A percentile compares a stretch with the other conserved stretches of the same genome.
These are phyloP conservation scores for fruit fly (Drosophila melanogaster) DNA, from an alignment of 1,140 invertebrate genomes.

Conservation along the genomic window Release_6_plus_ISO1_MT NT_033777.3:14245501-14246000, in stretches of 20 bases:
- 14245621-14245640: not conserved
- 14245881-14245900: constrained; percentile 14
- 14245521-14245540: not conserved
- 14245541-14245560: not conserved
- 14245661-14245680: constrained; percentile 3
- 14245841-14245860: constrained; percentile 59
- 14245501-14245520: not conserved
- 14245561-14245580: no score
- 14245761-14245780: constrained; percentile 39
- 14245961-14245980: constrained; percentile 21
- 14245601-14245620: no score
- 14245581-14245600: no score
- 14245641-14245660: no score
- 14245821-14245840: constrained; percentile 50
- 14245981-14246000: constrained; percentile 16
- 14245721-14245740: constrained; percentile 64
- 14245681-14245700: not conserved
- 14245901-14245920: not conserved
- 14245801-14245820: constrained; percentile 21
- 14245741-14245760: constrained; percentile 49
- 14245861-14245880: constrained; percentile 60
- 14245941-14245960: no score
- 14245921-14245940: not conserved
- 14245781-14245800: constrained; percentile 38
- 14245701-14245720: constrained; percentile 18